Evolutionary conservation across 2,888 invertebrate species (phyloP).

Genomic region (Tillus elongatus): DNA sequence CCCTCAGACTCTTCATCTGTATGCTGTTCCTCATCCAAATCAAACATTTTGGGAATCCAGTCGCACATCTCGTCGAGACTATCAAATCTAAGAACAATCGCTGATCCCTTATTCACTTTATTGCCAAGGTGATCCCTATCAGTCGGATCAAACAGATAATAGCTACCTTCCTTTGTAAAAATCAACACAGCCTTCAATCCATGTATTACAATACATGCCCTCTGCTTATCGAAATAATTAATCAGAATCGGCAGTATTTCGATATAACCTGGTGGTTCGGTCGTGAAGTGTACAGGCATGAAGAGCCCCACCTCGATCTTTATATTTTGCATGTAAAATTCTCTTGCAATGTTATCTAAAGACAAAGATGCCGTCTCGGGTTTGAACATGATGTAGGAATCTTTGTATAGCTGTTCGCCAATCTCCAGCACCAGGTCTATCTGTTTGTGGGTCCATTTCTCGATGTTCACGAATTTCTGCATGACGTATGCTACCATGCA

Average conservation of each 20-base stretch:
- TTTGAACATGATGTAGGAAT: conserved; percentile 49
- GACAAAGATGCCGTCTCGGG: conserved; percentile 41
- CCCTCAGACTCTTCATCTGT: too few relatives aligned
- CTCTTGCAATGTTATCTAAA: conserved; percentile 41
- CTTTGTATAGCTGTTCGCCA: conserved; percentile 52
- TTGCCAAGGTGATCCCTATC: conserved; percentile 47
- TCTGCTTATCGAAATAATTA: not conserved
- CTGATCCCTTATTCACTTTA: conserved; percentile 7
- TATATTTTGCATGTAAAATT: conserved; percentile 49
- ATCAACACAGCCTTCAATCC: conserved; percentile 46
- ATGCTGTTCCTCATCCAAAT: too few relatives aligned
- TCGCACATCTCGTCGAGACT: too few relatives aligned
- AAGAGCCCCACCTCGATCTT: conserved; percentile 1
- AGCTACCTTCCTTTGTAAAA: conserved; percentile 45
- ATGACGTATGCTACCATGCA: conserved; percentile 49
- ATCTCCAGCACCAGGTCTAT: conserved; percentile 49
- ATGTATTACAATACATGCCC: not conserved
- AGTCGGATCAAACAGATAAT: conserved; percentile 54
- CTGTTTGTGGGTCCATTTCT: conserved; percentile 47
- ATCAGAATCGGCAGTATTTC: too few relatives aligned
- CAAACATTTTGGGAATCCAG: too few relatives aligned
- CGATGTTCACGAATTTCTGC: conserved; percentile 46
- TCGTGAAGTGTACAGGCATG: not conserved
- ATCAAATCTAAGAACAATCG: conserved; percentile 11
- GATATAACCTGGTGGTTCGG: too few relatives aligned